Evolutionary conservation across 53 echinoderm and acorn worm species (phyloP).

Genomic region (Glandiceps talaboti): DNA sequence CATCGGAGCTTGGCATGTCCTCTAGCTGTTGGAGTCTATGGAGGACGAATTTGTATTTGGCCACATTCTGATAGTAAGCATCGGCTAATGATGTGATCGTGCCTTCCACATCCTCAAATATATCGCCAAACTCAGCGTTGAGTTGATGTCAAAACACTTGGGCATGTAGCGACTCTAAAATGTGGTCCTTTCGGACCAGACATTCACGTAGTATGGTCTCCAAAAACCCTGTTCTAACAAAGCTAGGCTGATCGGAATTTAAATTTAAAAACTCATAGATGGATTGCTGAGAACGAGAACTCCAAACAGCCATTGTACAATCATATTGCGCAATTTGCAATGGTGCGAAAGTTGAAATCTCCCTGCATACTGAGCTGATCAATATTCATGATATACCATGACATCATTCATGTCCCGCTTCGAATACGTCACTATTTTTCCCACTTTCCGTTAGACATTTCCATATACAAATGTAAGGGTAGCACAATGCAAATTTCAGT

Average conservation of each 20-base stretch:
- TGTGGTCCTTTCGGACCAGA: not conserved
- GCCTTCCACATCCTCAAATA: not conserved
- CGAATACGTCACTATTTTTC: not conserved
- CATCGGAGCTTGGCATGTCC: too few species aligned
- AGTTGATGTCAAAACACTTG: not conserved
- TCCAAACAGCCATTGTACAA: not conserved
- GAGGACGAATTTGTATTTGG: not conserved
- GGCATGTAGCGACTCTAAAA: not conserved
- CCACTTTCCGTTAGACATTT: not conserved
- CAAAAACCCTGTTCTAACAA: not conserved
- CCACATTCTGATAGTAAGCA: not conserved
- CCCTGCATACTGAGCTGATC: not conserved
- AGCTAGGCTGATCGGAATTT: not conserved
- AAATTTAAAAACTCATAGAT: not conserved
- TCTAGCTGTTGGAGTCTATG: too few species aligned
- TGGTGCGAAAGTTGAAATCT: not conserved
- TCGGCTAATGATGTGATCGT: not conserved
- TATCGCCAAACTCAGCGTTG: not conserved
- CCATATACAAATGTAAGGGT: not conserved
- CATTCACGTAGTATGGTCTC: not conserved
- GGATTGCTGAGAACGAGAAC: not conserved
- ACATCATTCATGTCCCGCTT: not conserved
- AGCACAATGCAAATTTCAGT: not conserved
- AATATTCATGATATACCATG: not conserved
- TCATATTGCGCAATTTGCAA: not conserved